These are phyloP conservation scores for Chrysina gloriosa DNA, from an alignment of 2,888 invertebrate genomes.

Conservation along the genomic window DNA sequence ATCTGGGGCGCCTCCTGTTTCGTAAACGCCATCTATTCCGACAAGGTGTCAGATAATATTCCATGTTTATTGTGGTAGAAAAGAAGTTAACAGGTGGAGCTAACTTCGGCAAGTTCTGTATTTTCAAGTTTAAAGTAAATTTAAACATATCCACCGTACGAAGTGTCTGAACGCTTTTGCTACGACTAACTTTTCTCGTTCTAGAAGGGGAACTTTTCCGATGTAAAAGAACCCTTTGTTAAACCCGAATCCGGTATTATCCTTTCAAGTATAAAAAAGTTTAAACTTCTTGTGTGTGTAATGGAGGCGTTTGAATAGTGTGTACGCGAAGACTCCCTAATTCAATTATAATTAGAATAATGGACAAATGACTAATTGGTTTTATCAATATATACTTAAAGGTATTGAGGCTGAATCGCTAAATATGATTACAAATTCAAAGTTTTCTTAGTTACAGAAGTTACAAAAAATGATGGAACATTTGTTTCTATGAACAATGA, in stretches of 20 bases:
- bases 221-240: conserved; percentile 24
- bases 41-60: conserved; percentile 13
- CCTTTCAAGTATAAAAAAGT: conserved; percentile 11
- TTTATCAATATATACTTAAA: no score
- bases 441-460: no score
- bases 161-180: conserved; percentile 15
- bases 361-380: no score
- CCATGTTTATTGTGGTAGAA: not conserved
- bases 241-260: conserved; percentile 9
- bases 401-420: no score
- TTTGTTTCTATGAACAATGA: no score
- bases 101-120: not conserved
- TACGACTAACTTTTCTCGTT: conserved; percentile 30
- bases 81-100: conserved; percentile 10
- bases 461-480: no score
- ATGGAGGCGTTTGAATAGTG: no score
- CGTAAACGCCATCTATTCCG: not conserved
- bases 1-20: not conserved
- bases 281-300: conserved; percentile 8
- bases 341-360: no score
- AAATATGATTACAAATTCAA: no score
- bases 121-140: conserved; percentile 26
- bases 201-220: conserved; percentile 14
- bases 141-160: conserved; percentile 15
- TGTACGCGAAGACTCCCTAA: no score